Percentiles rank a stretch among this genome's conserved stretches.
Conservation (phyloP, 2,113 vertebrate genomes). For the Ifrita kowaldi region DNA sequence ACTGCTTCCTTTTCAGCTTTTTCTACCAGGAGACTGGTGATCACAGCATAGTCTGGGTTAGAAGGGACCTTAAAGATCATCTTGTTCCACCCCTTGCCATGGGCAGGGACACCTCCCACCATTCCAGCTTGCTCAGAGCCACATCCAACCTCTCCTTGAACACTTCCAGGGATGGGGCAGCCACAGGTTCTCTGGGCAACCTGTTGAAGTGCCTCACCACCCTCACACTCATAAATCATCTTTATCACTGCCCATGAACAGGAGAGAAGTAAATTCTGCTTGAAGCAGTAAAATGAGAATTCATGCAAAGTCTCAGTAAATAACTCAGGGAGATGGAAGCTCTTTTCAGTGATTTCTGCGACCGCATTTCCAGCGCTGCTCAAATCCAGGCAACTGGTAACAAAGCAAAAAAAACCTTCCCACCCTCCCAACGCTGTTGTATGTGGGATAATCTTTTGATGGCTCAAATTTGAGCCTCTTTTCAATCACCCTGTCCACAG, state of each 20-base stretch:
- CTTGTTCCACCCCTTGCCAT: background rate
- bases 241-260: background rate
- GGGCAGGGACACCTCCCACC: background rate
- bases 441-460: conserved; percentile 28
- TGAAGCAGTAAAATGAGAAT: background rate
- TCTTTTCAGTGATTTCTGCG: background rate
- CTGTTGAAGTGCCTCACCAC: background rate
- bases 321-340: background rate
- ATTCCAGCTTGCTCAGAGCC: background rate
- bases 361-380: background rate
- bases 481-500: background rate
- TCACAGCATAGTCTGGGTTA: background rate
- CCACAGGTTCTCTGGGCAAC: background rate
- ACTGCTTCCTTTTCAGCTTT: background rate
- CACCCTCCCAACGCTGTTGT: background rate
- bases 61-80: background rate
- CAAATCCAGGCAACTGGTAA: background rate
- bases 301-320: background rate
- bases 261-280: background rate
- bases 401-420: background rate
- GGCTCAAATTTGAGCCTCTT: background rate
- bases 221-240: background rate
- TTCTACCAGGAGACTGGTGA: background rate
- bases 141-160: background rate
- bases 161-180: background rate